Evolutionary conservation across 2,113 vertebrate species (phyloP), one percentile per base, ranked within the genome.

Genomic region (Actenoides hombroni): DNA sequence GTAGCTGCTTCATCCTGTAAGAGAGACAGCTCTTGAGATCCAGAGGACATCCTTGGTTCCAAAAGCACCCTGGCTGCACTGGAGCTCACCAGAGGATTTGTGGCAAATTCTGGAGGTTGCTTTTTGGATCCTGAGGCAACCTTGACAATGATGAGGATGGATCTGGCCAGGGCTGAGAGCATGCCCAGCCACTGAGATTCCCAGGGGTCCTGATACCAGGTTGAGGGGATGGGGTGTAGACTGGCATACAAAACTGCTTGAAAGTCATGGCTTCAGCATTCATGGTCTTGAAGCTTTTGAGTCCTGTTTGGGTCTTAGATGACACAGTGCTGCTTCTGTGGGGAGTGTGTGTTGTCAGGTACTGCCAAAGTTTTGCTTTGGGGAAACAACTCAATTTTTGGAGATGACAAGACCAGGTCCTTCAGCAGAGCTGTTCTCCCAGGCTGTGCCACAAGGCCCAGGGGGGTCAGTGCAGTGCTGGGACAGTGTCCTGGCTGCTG

Each of bases 391-490:
- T 68, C 15, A 6, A 44, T 3, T 37, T 76, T 53, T 25, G 35
- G 53, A 39, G 17, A 5, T 3, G 15, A 29, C 54, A 61, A 7
- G 9, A 8, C 16, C 3, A 0, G 13, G 48, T 16, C 39, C 28
- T 31, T 5, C 37, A 5, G 37, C 26, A 26, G 18, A 37, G 53
- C 59, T 10, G 46, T 19, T 46, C 46, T 46, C 46, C 19, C 19
- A 20, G 19, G 26, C 42, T 9, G 31, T 29, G 68, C 16, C 8
- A 35, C 25, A 13, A 35, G 35, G 29, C 61, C 10, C 51, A 6
- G 31, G 0, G 1, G 20, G 16, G 31, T 13, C 4, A 31, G 51
- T 8, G 25, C 5, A 14, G 25, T 1, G 35, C 37, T 4, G 53
- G 15, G 31, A 39, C 3, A 1, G 26, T 33, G 33, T 26, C 33